Conservation (phyloP, 2,113 vertebrate genomes). For the Aptenodytes patagonicus region DNA sequence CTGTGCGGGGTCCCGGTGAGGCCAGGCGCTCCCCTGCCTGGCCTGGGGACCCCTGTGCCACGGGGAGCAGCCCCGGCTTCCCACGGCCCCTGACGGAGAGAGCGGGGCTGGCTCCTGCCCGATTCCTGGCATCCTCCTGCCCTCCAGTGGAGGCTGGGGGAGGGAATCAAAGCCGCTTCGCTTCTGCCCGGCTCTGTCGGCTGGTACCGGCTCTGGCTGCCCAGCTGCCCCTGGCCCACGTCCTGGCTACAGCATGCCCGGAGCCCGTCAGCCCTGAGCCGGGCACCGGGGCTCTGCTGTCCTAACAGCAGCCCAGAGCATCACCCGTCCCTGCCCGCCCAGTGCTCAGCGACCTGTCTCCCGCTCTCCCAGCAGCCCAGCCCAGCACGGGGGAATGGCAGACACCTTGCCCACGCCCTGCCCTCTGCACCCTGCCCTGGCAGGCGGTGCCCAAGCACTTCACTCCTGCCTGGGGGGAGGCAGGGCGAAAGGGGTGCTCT, state of each 20-base stretch:
- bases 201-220: not conserved
- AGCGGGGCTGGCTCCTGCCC: too few relatives aligned
- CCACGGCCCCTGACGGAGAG: not conserved
- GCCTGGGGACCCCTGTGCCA: not conserved
- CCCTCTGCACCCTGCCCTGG: too few relatives aligned
- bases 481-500: not conserved
- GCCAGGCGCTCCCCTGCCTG: not conserved
- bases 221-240: not conserved
- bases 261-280: not conserved
- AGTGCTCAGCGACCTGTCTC: not conserved
- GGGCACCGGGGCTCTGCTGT: not conserved
- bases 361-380: not conserved
- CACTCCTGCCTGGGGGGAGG: not conserved
- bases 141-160: slow-evolving; percentile 5
- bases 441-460: not conserved
- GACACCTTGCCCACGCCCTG: not conserved
- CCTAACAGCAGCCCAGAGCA: not conserved
- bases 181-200: not conserved
- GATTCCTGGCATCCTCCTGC: slow-evolving; percentile 5
- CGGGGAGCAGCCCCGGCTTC: not conserved
- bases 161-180: not conserved
- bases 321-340: rapidly evolving
- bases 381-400: too few relatives aligned
- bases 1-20: not conserved
- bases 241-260: not conserved